Conservation (phyloP, 2,113 vertebrate species). For the Leiothrix lutea region DNA sequence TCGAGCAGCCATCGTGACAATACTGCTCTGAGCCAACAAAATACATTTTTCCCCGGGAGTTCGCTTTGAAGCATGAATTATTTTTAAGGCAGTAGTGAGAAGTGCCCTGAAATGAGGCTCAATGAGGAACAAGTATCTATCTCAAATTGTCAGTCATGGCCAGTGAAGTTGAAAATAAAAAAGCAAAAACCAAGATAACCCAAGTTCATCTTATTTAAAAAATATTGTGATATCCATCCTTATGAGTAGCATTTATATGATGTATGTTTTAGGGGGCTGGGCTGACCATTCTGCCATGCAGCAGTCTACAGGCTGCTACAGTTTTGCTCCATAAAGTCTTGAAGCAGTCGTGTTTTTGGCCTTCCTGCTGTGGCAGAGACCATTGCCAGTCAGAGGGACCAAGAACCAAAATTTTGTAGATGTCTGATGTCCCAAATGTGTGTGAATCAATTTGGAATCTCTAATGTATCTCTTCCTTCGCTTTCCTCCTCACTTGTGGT, state of each 20-base stretch:
- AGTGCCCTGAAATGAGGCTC: background rate
- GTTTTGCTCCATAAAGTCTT: background rate
- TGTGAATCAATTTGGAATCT: background rate
- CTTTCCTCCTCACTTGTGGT: background rate
- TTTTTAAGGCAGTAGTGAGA: background rate
- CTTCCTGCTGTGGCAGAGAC: background rate
- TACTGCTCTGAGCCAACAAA: constrained; percentile 22
- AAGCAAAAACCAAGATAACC: background rate
- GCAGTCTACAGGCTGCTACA: background rate
- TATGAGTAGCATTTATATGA: background rate
- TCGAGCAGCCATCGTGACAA: background rate
- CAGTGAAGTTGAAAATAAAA: background rate
- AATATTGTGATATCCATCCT: background rate
- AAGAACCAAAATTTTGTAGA: background rate
- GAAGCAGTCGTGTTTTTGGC: background rate
- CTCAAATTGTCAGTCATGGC: background rate
- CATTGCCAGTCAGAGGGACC: background rate
- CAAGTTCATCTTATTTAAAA: background rate
- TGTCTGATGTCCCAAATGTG: background rate
- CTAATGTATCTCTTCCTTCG: background rate
- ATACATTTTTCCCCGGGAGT: background rate
- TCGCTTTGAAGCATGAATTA: background rate
- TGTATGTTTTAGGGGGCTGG: background rate
- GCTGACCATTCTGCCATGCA: background rate
- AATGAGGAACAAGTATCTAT: background rate